These are phyloP conservation scores for Cnemophilus loriae DNA, from an alignment of 2,113 vertebrate genomes.

Conservation along the genomic window DNA sequence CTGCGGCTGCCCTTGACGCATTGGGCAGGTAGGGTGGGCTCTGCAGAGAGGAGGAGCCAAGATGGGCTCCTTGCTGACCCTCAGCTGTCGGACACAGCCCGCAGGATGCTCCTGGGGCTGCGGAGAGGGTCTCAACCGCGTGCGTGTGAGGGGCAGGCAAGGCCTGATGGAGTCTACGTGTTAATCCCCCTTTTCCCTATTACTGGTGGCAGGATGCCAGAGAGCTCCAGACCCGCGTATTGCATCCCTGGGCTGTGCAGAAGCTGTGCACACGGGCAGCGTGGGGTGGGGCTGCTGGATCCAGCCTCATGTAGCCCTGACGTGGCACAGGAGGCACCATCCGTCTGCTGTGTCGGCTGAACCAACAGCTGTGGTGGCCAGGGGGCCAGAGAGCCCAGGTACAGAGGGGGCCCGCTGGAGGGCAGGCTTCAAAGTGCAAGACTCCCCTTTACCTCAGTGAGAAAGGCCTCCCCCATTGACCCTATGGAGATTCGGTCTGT, in stretches of 20 bases:
- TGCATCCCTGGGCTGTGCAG: fast-evolving
- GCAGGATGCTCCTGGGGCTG: no score
- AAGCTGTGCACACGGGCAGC: fast-evolving
- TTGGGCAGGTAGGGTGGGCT: neutral
- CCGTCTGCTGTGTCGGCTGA: no score
- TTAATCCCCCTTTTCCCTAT: no score
- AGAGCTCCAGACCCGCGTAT: fast-evolving
- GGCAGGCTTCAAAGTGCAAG: no score
- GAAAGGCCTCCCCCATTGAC: no score
- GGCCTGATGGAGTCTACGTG: no score
- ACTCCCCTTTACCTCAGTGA: no score
- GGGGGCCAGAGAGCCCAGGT: no score
- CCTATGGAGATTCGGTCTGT: no score
- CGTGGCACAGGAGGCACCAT: fast-evolving
- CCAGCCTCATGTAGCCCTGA: fast-evolving
- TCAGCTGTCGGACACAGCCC: neutral
- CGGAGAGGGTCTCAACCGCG: fast-evolving
- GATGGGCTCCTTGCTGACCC: fast-evolving
- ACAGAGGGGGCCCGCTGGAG: no score
- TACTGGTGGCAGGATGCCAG: fast-evolving
- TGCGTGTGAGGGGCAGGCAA: fast-evolving
- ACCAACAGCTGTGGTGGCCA: no score
- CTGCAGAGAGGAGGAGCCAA: no score
- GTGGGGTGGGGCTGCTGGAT: fast-evolving
- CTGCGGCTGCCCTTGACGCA: neutral